A percentile compares a stretch with the other conserved stretches of the same genome.
These are phyloP conservation scores for Sarcophaga bullata DNA, from an alignment of 1,140 invertebrate genomes.

Conservation along the genomic window DNA sequence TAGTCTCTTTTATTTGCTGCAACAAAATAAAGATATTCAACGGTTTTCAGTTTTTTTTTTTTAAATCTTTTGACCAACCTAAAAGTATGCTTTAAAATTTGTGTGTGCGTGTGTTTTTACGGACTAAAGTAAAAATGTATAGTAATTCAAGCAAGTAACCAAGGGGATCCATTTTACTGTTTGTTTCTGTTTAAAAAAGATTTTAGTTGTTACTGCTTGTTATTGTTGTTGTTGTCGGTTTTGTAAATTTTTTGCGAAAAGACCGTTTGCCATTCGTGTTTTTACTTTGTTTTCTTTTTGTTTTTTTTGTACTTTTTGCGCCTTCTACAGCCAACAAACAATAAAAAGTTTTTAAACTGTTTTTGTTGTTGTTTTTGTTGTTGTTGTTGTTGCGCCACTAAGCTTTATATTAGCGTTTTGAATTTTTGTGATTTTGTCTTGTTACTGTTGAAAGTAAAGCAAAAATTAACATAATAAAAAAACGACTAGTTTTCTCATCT, in stretches of 20 bases:
- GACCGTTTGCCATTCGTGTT: background rate
- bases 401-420: background rate
- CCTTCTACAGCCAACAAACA: background rate
- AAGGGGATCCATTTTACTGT: background rate
- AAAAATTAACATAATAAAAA: constrained; percentile 16
- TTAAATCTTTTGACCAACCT: background rate
- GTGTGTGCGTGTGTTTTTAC: too few relatives aligned
- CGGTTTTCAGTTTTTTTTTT: too few relatives aligned
- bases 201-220: background rate
- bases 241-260: background rate
- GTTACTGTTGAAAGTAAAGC: background rate
- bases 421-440: background rate
- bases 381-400: background rate
- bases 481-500: background rate
- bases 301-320: background rate
- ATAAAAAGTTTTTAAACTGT: background rate
- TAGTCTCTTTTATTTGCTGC: background rate
- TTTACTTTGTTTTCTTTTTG: background rate
- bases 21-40: background rate
- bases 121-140: background rate
- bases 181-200: too few relatives aligned
- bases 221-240: background rate
- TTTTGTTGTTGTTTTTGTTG: background rate
- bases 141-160: constrained; percentile 14
- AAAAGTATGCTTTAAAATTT: background rate